Evolutionary conservation across 2,797 vertebrate species (phyloP).

Genomic region (Peromyscus eremicus): DNA sequence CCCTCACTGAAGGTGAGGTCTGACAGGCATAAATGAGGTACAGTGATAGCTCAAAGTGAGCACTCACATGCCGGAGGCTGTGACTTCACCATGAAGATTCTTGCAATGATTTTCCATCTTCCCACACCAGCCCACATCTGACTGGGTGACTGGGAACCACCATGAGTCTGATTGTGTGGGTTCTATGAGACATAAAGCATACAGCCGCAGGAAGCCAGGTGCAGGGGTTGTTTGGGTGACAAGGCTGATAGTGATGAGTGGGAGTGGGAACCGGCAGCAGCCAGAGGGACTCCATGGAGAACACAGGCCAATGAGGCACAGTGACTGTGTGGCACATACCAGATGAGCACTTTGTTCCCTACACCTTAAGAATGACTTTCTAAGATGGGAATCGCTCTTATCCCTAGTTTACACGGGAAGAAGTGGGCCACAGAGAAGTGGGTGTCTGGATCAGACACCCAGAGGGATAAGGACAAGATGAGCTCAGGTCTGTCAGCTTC

Average conservation of each 20-base stretch:
- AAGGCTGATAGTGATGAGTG: neutral
- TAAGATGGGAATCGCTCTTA: neutral
- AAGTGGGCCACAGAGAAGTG: neutral
- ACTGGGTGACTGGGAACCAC: neutral
- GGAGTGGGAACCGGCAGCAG: neutral
- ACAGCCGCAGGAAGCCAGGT: neutral
- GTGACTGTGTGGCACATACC: neutral
- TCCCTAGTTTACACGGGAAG: neutral
- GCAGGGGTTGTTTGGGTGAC: neutral
- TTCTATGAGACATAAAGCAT: neutral
- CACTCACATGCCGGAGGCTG: accelerated
- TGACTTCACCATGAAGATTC: neutral
- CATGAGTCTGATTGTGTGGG: neutral
- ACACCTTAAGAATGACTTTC: neutral
- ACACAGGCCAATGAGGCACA: neutral
- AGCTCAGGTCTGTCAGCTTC: neutral
- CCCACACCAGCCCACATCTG: neutral
- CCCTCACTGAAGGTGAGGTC: no score
- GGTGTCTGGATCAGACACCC: neutral
- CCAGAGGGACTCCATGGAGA: neutral
- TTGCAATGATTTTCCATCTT: neutral
- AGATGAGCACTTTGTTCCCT: neutral
- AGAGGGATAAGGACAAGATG: neutral
- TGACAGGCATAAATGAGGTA: neutral
- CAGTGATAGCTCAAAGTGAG: neutral